Evolutionary conservation across 2,888 invertebrate genomes (phyloP).

Genomic region (Euclidia mi): DNA sequence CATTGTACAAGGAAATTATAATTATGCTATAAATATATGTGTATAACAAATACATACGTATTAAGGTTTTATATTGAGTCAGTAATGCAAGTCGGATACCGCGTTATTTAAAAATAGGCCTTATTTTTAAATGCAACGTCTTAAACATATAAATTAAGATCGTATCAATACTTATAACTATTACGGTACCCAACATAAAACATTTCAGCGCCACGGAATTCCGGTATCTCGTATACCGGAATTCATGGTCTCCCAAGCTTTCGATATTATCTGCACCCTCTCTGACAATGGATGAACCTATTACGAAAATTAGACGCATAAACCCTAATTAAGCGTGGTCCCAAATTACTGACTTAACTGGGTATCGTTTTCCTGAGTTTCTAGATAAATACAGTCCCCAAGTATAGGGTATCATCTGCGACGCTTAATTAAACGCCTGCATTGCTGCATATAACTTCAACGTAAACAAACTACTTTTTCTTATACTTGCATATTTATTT

Average conservation of each 20-base stretch:
- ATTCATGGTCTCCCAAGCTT: neutral
- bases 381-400: neutral
- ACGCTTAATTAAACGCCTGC: conserved; percentile 36
- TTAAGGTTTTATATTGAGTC: too few species aligned
- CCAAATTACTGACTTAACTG: neutral
- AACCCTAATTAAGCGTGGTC: neutral
- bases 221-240: neutral
- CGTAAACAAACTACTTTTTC: conserved; percentile 41
- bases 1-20: too few species aligned
- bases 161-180: too few species aligned
- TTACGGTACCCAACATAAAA: too few species aligned
- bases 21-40: too few species aligned
- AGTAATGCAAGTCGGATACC: too few species aligned
- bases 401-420: conserved; percentile 3
- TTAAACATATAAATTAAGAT: too few species aligned
- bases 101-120: too few species aligned
- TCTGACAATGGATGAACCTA: neutral
- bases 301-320: conserved; percentile 1
- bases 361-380: neutral
- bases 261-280: neutral
- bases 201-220: too few species aligned
- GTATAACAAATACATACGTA: too few species aligned
- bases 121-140: too few species aligned
- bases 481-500: conserved; percentile 42
- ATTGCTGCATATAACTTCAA: conserved; percentile 25